Base-by-base conservation (phyloP, 2,113 vertebrate genomes). In the Piprites chloris region DNA sequence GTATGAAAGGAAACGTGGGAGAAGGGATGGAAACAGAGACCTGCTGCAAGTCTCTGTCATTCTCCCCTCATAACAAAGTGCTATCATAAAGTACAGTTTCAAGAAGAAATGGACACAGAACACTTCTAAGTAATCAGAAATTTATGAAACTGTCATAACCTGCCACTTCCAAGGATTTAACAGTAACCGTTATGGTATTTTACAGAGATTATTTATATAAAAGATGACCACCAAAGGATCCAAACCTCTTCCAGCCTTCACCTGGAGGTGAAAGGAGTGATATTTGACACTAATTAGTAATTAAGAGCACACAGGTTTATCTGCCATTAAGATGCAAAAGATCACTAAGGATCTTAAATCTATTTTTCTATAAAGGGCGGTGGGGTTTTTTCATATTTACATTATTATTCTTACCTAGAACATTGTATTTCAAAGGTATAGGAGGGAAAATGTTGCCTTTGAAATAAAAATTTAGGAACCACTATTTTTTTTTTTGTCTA, bases 81-180 rank as follows among this genome's bases (percentile, higher is more conserved):
- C 9, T 5, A 2, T 1, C 42, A 35, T 16, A 18, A 68, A 17
- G 16, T 8, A 21, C 21, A 22, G 16, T 11, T 72, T 56, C 62
- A 30, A 42, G 33, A 26, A 44, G 52, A 56, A 76, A 52, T 2
- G 0, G 50, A 30, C 22, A 17, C 12, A 12, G 17, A 24, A 9
- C 11, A 13, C 5, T 30, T 35, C 23, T 19, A 50, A 65, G 42
- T 9, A 33, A 12, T 37, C 63, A 56, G 44, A 67, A 63, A 61
- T 30, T 15, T 2, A 1, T 26, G 71, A 63, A 18, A 30, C 1
- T 5, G 7, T 3, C 7, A 32, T 11, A 16, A 32, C 6, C 42
- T 67, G n/a, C 14, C 58, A 14, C 1, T 1, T 41, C 9, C 4
- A 12, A 26, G 28, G 37, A 33, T 63, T 69, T 26, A 55, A 22